phyloP scores from a whole-genome alignment of 1,140 invertebrate genomes.

The Periplaneta americana region DNA sequence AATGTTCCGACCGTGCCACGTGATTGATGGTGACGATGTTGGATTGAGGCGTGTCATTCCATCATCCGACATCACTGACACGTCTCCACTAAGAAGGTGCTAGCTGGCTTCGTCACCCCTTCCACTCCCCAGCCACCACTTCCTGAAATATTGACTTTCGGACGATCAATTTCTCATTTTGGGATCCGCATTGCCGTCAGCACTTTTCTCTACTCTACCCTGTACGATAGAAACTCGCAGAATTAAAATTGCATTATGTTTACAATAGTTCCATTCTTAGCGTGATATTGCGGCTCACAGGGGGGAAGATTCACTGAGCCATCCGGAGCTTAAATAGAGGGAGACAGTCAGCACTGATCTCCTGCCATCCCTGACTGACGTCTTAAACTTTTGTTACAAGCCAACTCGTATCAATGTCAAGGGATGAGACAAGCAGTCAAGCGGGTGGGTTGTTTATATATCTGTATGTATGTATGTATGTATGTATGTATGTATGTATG shows the following conservation, averaged over 20 bases:
- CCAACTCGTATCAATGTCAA: no score
- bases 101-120: background rate
- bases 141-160: background rate
- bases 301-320: background rate
- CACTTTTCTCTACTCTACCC: background rate
- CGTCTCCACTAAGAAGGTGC: background rate
- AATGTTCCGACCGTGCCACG: slow-evolving; percentile 2
- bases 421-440: no score
- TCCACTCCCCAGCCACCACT: background rate
- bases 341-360: no score
- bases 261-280: background rate
- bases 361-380: no score
- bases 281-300: background rate
- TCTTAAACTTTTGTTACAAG: no score
- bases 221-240: background rate
- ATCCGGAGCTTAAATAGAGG: no score
- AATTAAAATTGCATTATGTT: background rate
- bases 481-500: no score
- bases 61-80: background rate
- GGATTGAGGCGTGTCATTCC: slow-evolving; percentile 9
- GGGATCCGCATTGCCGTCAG: background rate
- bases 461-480: no score
- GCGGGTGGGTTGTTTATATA: no score
- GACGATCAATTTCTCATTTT: background rate
- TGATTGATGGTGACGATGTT: slow-evolving; percentile 5